Evolutionary conservation across 2,888 invertebrate species (phyloP), one percentile per base, ranked within the genome.

Genomic region (Brassicogethes aeneus): DNA sequence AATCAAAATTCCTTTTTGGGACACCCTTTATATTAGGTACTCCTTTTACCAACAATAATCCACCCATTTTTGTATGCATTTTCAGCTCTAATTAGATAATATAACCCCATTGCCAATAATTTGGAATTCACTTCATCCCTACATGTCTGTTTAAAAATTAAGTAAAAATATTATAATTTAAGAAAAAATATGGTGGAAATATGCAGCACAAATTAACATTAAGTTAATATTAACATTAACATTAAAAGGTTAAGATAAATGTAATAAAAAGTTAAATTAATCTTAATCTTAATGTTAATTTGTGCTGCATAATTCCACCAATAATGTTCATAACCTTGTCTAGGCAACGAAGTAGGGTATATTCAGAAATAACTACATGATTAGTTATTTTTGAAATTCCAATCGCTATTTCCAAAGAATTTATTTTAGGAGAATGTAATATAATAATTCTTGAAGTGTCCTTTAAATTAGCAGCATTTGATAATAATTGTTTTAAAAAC

Each of bases 401-500:
- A 14, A 45, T 47, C 1, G 62, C 65, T n/a, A 68, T 45, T 49
- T 60, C 58, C 16, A 53, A 38, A 5, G 55, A 43, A 46, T 68
- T 64, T 0, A 66, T 64, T 36, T 72, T 74, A 2, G 76, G 74
- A 1, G 77, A 66, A 2, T 76, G 65, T 7, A 82, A 44, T 2
- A 82, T 61, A 15, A 82, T 66, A 13, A 77, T 68, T 47, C 76
- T 70, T 0, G 75, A 60, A 3, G 71, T 70, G 49, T 73, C 72
- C 13, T 72, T 65, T 43, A 63, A 69, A 49, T 70, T 67, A 8
- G 69, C 57, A 7, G 74, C 72, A 34, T 70, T 71, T 15, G 59
- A 55, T 1, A 81, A 54, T 42, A 73, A 74, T 45, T 77, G 68
- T 54, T 79, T 80, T 59, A 80, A 69, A 50, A 78, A 80, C 38